Percentiles rank a stretch among this genome's conserved stretches.
Evolutionary conservation across 2,888 invertebrate species (phyloP).

Genomic region (Trachelus tabidus): DNA sequence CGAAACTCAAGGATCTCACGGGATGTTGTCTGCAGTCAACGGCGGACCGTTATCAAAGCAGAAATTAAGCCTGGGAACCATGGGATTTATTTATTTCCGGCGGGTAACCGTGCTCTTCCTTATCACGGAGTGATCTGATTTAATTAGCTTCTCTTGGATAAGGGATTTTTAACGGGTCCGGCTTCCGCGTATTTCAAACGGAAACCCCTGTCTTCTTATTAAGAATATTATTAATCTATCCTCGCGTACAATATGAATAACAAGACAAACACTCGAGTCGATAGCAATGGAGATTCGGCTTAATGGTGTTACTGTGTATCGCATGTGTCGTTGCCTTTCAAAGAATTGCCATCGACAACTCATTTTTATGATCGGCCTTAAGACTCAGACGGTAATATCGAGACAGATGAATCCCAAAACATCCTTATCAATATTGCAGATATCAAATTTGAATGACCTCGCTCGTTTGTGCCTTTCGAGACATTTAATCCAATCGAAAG

Average conservation of each 20-base stretch:
- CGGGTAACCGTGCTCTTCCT: not conserved
- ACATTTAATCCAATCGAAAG: too few species aligned
- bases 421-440: too few species aligned
- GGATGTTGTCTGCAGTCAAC: not conserved
- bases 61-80: constrained; percentile 5
- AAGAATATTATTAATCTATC: not conserved
- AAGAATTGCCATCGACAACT: not conserved
- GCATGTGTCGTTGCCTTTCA: not conserved
- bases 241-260: not conserved
- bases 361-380: too few species aligned
- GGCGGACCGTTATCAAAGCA: not conserved
- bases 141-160: constrained; percentile 4
- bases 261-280: not conserved
- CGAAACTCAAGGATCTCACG: not conserved
- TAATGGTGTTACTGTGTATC: not conserved
- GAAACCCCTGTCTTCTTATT: not conserved
- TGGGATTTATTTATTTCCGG: constrained; percentile 1
- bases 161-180: constrained; percentile 4
- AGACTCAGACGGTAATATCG: too few species aligned
- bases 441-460: too few species aligned
- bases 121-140: not conserved
- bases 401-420: too few species aligned
- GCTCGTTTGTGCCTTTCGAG: too few species aligned
- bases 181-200: not conserved
- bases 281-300: not conserved